Base-by-base conservation (phyloP, 2,888 invertebrate genomes). In the Eupithecia exiguata region DNA sequence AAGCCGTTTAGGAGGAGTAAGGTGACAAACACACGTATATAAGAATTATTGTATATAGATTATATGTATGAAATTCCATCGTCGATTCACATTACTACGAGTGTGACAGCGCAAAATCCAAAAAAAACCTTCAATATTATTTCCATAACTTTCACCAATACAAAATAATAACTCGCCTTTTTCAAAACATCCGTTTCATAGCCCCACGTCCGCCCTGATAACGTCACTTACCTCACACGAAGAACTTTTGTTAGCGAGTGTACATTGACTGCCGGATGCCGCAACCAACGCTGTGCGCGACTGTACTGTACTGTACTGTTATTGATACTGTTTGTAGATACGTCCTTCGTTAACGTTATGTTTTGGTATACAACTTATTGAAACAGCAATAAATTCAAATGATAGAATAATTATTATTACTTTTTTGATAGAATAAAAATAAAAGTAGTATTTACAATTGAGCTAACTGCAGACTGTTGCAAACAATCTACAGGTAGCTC, bases 181-280 rank as follows among this genome's bases (percentile, higher is more conserved):
- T 53, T 21, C 4, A 10, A 0, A n/a, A 10, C 10, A 66, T 75
- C 6, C 1, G 0, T 43, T 68, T 46, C 10, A 2, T 77, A n/a
- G 78, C 84, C 80, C 49, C 46, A 75, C 72, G 38, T 68, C 74
- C 58, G 73, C 62, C 75, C 74, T 77, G 85, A 84, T 84, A 85
- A 83, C 82, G 84, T 83, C 85, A 82, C 78, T 65, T 49, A 69
- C 76, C 67, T 74, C 65, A 69, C 65, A 43, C 77, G 73, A 78
- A 79, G 78, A 78, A 84, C 82, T 84, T 85, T 82, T 83, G 83
- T 81, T 67, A 65, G 80, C 80, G 79, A 81, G 71, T 78, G 81
- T 78, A 77, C 63, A 65, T 63, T 36, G 62, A 36, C 36, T 53
- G 68, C 12, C 40, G 46, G 70, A 70, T 70, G 72, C 53, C 36